These are phyloP conservation scores for Mionectes olivaceus DNA, from an alignment of 2,797 vertebrate genomes.

Conservation along the genomic window DNA sequence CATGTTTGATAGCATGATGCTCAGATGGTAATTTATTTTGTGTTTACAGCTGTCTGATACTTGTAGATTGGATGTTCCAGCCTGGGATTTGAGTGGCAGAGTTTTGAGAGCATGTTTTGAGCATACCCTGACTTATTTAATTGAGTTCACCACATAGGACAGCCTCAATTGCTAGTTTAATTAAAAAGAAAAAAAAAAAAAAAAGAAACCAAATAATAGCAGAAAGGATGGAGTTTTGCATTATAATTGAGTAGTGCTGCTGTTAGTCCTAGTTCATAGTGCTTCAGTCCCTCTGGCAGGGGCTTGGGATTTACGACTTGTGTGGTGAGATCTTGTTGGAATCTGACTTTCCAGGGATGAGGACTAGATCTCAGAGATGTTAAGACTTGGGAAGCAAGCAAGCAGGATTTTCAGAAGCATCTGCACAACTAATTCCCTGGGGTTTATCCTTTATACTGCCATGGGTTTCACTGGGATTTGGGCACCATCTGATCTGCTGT, in stretches of 20 bases:
- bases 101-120: neutral
- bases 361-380: neutral
- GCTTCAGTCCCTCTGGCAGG: neutral
- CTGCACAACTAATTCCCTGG: neutral
- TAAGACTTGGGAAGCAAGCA: neutral
- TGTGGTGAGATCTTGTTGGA: neutral
- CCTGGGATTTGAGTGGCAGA: neutral
- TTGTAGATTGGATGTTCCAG: neutral
- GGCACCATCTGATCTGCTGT: neutral
- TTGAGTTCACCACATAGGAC: constrained; percentile 15
- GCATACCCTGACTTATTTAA: neutral
- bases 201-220: neutral
- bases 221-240: neutral
- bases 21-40: neutral
- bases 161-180: constrained; percentile 38
- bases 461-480: neutral
- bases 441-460: neutral
- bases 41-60: neutral
- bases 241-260: neutral
- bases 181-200: neutral
- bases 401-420: neutral
- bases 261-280: neutral
- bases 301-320: neutral
- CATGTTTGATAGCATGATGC: neutral
- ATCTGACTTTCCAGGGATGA: neutral